Evolutionary conservation across 1,140 invertebrate species (phyloP).

Genomic region (Drosophila baimaii): DNA sequence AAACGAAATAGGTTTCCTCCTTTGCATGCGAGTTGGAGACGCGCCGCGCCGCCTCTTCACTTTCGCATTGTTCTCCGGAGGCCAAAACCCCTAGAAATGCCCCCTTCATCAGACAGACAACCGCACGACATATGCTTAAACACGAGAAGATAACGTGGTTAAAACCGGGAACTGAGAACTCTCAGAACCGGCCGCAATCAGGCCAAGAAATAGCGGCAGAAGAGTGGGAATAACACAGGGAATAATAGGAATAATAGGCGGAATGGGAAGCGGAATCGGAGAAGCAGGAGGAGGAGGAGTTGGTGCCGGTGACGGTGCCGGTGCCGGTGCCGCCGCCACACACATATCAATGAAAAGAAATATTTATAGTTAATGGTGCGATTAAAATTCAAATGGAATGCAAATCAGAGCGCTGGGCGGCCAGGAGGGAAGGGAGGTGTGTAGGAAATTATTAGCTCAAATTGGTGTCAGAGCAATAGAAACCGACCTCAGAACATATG

Average conservation of each 20-base stretch:
- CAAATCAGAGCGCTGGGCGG: slow-evolving; percentile 64
- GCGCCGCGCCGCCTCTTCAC: slow-evolving; percentile 35
- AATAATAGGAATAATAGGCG: slow-evolving; percentile 11
- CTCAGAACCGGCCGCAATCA: slow-evolving; percentile 44
- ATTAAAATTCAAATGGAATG: slow-evolving; percentile 81
- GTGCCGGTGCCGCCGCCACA: slow-evolving; percentile 8
- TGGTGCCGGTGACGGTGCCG: background rate
- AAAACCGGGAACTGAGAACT: slow-evolving; percentile 34
- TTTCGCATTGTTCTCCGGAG: slow-evolving; percentile 50
- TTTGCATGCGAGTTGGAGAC: slow-evolving; percentile 10
- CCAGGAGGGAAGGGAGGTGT: slow-evolving; percentile 23
- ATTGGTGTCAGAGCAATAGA: slow-evolving; percentile 77
- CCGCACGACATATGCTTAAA: slow-evolving; percentile 55
- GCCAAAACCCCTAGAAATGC: slow-evolving; percentile 72
- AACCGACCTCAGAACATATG: slow-evolving; percentile 52
- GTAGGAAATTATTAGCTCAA: slow-evolving; percentile 78
- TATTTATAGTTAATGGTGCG: slow-evolving; percentile 77
- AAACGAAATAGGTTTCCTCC: slow-evolving; percentile 14
- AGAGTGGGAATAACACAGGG: slow-evolving; percentile 6
- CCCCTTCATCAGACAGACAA: slow-evolving; percentile 34
- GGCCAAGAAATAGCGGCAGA: slow-evolving; percentile 65
- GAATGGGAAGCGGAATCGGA: slow-evolving; percentile 13
- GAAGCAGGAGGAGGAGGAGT: background rate
- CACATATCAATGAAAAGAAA: slow-evolving; percentile 70
- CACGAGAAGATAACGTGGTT: slow-evolving; percentile 37